Conservation (phyloP, 2,113 vertebrate species). For the Macrotis lagotis region DNA sequence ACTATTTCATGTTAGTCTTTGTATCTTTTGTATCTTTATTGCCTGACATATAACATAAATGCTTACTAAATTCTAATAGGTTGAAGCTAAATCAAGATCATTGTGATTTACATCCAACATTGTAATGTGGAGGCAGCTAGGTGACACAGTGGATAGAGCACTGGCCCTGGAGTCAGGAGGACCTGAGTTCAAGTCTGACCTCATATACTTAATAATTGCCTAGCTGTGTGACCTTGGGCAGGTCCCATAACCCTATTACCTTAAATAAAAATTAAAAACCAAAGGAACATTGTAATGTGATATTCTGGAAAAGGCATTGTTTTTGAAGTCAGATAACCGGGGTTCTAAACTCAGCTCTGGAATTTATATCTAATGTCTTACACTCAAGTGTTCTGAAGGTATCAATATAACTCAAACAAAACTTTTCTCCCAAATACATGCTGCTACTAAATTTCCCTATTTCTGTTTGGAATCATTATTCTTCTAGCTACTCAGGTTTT, state of each 20-base stretch:
- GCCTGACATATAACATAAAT: background rate
- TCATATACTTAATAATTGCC: no score
- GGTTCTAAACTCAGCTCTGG: background rate
- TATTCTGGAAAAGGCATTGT: background rate
- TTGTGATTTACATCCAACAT: background rate
- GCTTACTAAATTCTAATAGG: background rate
- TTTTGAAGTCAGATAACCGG: background rate
- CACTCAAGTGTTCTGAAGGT: background rate
- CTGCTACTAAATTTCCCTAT: background rate
- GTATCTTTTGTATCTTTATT: background rate
- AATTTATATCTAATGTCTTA: background rate
- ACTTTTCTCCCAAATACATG: background rate
- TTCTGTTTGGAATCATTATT: background rate
- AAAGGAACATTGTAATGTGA: background rate
- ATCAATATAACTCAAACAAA: background rate
- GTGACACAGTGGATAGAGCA: no score
- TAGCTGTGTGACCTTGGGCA: no score
- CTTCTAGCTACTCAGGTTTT: background rate
- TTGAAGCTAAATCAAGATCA: background rate
- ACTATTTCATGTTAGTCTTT: background rate
- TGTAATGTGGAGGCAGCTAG: no score
- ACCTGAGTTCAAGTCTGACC: no score
- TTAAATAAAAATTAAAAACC: no score
- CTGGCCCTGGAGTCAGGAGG: no score
- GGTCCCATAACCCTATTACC: no score